phyloP scores from a whole-genome alignment of 2,113 vertebrate genomes.

The Seriola rivoliana region DNA sequence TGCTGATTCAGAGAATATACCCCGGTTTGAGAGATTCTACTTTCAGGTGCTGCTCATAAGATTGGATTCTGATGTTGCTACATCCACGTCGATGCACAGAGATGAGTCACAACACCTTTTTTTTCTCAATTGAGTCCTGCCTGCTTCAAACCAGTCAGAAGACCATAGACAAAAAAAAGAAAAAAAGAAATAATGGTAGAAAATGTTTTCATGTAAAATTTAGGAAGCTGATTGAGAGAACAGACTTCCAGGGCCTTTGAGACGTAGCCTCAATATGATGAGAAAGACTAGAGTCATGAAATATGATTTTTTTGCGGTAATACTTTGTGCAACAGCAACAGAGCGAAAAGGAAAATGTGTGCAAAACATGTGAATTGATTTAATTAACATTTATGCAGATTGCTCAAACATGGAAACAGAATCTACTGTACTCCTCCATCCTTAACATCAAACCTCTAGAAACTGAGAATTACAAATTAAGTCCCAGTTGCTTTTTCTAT shows the following conservation, averaged over 20 bases:
- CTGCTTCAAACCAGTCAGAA: not conserved
- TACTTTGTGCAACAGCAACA: not conserved
- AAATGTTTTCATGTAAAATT: no score
- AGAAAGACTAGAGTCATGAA: not conserved
- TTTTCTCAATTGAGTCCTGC: not conserved
- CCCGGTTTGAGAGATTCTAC: not conserved
- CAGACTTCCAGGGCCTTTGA: not conserved
- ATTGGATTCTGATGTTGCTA: no score
- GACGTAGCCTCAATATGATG: not conserved
- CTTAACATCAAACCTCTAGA: not conserved
- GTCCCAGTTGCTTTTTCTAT: no score
- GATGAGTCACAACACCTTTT: not conserved
- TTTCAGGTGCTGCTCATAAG: not conserved
- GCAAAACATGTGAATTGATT: no score
- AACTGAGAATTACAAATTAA: constrained; percentile 1
- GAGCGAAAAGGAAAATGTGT: not conserved
- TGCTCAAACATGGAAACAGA: not conserved
- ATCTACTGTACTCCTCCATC: not conserved
- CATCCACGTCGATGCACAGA: not conserved
- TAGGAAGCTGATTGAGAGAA: no score
- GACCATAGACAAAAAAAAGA: not conserved
- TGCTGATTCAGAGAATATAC: constrained; percentile 24
- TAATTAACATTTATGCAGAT: not conserved
- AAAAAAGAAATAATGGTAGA: not conserved
- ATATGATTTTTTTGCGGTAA: not conserved